Evolutionary conservation across 2,888 invertebrate genomes (phyloP).

Genomic region (Phragmatobia fuliginosa): DNA sequence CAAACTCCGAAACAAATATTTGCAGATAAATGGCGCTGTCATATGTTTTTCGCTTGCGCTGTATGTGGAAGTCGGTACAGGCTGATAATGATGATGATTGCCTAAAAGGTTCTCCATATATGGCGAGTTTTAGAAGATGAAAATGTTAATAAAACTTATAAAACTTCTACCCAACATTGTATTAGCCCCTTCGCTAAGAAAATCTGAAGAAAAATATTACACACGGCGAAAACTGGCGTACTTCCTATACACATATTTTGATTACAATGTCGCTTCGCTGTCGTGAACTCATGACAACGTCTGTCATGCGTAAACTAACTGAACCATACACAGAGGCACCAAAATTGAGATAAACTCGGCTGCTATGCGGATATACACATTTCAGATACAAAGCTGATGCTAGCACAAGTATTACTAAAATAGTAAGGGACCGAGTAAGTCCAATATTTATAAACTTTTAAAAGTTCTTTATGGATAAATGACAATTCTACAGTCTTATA

Average conservation of each 20-base stretch:
- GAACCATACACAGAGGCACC: background rate
- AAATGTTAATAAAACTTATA: no score
- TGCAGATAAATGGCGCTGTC: no score
- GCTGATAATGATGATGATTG: no score
- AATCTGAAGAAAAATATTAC: background rate
- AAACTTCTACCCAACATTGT: background rate
- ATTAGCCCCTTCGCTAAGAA: background rate
- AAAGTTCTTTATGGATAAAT: no score
- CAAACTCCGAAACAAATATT: no score
- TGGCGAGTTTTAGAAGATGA: no score
- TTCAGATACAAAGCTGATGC: background rate
- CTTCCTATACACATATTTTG: background rate
- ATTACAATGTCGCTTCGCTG: slow-evolving; percentile 3
- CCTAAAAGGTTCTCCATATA: no score
- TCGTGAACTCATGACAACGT: background rate
- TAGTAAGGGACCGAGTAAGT: background rate
- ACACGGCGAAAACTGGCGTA: background rate
- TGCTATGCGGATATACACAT: background rate
- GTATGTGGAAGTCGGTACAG: no score
- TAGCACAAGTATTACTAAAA: background rate
- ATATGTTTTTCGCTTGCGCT: no score
- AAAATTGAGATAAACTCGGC: background rate
- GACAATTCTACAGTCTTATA: no score
- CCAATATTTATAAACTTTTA: no score
- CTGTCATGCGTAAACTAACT: slow-evolving; percentile 1